A percentile compares a stretch with the other conserved stretches of the same genome.
These are phyloP conservation scores for Cynodonichthys magdalenae DNA, from an alignment of 2,797 vertebrate species.

Conservation along the genomic window DNA sequence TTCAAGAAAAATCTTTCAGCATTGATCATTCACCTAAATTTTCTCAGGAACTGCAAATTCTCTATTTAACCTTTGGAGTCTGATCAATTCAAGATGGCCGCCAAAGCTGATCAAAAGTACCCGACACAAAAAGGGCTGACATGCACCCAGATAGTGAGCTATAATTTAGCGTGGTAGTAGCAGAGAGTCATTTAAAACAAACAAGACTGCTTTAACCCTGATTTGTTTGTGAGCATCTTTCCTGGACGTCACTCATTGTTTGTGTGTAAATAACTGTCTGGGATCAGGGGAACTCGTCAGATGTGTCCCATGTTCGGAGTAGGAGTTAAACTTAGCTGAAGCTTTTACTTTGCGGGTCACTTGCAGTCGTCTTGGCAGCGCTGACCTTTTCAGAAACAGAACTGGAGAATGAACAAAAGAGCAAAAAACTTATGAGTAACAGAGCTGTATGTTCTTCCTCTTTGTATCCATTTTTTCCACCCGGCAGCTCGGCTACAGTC, in stretches of 20 bases:
- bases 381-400: slow-evolving; percentile 37
- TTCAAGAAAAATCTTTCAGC: too few species aligned
- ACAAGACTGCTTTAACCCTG: background rate
- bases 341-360: slow-evolving; percentile 6
- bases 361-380: slow-evolving; percentile 11
- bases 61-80: too few species aligned
- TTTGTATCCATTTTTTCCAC: slow-evolving; percentile 1
- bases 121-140: too few species aligned
- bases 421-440: background rate
- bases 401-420: background rate
- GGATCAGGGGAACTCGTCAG: background rate
- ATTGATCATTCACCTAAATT: too few species aligned
- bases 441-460: background rate
- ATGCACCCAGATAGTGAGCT: too few species aligned
- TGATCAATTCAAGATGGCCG: too few species aligned
- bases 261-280: slow-evolving; percentile 4
- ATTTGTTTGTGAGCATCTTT: slow-evolving; percentile 22
- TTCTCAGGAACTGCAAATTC: too few species aligned
- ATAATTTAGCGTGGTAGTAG: too few species aligned
- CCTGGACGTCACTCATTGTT: slow-evolving; percentile 4
- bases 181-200: too few species aligned
- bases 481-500: background rate
- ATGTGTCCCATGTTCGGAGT: background rate
- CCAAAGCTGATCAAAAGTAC: too few species aligned
- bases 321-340: slow-evolving; percentile 15